These are phyloP conservation scores for Chymomyza costata DNA, from an alignment of 1,140 invertebrate genomes.

Conservation along the genomic window DNA sequence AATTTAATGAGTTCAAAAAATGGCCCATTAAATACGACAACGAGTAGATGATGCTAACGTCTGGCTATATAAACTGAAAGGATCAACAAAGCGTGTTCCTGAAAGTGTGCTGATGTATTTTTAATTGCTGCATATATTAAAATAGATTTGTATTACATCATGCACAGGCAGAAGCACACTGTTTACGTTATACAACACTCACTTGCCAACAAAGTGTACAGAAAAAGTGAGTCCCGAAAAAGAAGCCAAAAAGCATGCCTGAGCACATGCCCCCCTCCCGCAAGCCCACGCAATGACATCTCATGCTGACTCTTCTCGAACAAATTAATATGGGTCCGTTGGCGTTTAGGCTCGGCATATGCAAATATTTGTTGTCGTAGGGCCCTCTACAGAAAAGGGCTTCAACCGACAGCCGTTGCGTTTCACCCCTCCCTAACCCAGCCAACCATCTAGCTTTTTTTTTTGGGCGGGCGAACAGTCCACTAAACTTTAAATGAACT, in stretches of 20 bases:
- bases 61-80: no score
- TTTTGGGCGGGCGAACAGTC: no score
- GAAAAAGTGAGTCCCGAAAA: conserved; percentile 2
- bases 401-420: background rate
- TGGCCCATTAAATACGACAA: conserved; percentile 34
- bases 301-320: conserved; percentile 9
- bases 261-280: background rate
- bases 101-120: conserved; percentile 51
- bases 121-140: conserved; percentile 71
- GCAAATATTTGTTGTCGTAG: conserved; percentile 49
- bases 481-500: background rate
- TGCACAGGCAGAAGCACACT: background rate
- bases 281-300: conserved; percentile 6
- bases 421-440: no score
- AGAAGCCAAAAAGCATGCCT: conserved; percentile 15
- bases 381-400: background rate
- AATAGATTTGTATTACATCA: conserved; percentile 61
- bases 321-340: conserved; percentile 11
- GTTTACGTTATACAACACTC: background rate
- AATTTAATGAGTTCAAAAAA: conserved; percentile 60
- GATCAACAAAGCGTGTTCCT: conserved; percentile 9
- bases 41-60: background rate
- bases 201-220: background rate
- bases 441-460: no score
- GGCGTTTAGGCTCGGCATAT: conserved; percentile 28